phyloP scores from a whole-genome alignment of 1,140 invertebrate genomes.

The Neuroterus valhalla region DNA sequence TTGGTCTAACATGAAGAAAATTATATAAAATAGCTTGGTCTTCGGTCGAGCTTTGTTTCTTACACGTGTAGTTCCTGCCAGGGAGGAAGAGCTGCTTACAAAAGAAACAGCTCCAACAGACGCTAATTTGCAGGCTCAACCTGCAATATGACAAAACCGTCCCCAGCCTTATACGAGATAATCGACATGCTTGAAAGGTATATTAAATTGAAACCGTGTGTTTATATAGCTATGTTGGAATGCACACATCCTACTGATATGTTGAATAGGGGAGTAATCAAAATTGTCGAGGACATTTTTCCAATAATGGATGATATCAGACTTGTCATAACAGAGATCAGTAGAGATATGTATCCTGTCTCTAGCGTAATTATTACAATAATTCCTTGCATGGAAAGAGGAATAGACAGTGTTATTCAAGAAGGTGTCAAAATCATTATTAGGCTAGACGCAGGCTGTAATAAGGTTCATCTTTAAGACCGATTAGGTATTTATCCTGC shows the following conservation, averaged over 20 bases:
- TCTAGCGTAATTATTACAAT: conserved; percentile 69
- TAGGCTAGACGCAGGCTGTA: too few species aligned
- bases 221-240: conserved; percentile 60
- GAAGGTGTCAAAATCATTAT: too few species aligned
- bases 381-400: conserved; percentile 61
- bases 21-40: too few species aligned
- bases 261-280: conserved; percentile 57
- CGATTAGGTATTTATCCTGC: too few species aligned
- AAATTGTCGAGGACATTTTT: conserved; percentile 56
- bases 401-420: conserved; percentile 54
- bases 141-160: conserved; percentile 37
- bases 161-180: conserved; percentile 53
- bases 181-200: conserved; percentile 61
- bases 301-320: conserved; percentile 61
- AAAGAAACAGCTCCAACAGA: too few species aligned
- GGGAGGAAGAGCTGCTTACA: too few species aligned
- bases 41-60: too few species aligned
- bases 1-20: too few species aligned
- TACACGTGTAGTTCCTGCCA: too few species aligned
- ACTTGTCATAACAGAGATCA: conserved; percentile 68
- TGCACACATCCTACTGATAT: conserved; percentile 61
- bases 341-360: conserved; percentile 68
- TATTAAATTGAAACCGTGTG: conserved; percentile 47
- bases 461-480: too few species aligned
- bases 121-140: too few species aligned